These are phyloP conservation scores for Phocoena phocoena DNA, from an alignment of 2,113 vertebrate species.

Conservation along the genomic window DNA sequence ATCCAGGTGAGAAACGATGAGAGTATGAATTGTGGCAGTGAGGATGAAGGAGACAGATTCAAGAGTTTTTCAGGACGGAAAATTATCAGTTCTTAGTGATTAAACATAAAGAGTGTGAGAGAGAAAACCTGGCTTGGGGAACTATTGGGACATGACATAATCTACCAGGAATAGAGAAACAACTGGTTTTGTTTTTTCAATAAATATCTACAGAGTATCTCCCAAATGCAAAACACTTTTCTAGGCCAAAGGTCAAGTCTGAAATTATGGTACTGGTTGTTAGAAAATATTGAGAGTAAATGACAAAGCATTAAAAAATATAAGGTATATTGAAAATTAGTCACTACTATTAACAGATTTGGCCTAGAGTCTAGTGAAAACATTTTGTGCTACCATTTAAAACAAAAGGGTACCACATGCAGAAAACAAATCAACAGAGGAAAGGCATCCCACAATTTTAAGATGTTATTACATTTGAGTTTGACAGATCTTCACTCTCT, in stretches of 20 bases:
- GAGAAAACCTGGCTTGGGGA: background rate
- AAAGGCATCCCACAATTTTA: constrained; percentile 40
- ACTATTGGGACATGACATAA: background rate
- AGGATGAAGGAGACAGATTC: background rate
- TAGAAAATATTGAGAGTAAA: constrained; percentile 46
- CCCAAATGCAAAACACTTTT: background rate
- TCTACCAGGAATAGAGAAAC: constrained; percentile 32
- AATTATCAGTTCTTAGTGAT: background rate
- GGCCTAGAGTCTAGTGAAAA: constrained; percentile 1
- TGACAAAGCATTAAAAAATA: constrained; percentile 36
- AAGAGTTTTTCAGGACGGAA: background rate
- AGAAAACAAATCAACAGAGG: constrained; percentile 39
- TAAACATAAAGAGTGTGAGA: constrained; percentile 29
- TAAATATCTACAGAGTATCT: background rate
- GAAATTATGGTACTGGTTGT: background rate
- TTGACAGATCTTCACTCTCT: constrained; percentile 43
- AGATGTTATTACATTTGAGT: constrained; percentile 45
- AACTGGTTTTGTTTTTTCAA: background rate
- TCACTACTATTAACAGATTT: constrained; percentile 35
- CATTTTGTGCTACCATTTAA: background rate
- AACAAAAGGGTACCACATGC: background rate
- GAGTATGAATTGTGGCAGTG: background rate
- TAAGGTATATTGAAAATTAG: background rate
- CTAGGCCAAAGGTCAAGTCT: background rate
- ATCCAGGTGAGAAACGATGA: background rate